These are phyloP conservation scores for Antechinus flavipes DNA, from an alignment of 2,113 vertebrate genomes.

Conservation along the genomic window DNA sequence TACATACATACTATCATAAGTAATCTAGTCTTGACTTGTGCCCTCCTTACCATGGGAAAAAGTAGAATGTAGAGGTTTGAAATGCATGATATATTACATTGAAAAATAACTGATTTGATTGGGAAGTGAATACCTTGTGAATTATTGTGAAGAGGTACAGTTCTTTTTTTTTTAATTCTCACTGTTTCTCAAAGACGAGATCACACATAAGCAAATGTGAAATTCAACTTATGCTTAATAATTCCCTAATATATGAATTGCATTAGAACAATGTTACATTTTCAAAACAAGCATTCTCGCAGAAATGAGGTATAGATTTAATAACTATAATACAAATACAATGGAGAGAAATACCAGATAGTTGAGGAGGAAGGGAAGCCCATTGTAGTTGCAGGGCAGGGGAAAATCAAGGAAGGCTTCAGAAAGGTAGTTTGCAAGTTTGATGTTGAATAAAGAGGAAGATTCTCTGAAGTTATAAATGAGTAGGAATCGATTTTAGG, in stretches of 20 bases:
- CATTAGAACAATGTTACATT: not conserved
- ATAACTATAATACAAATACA: not conserved
- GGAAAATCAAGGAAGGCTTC: not conserved
- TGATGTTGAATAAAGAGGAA: not conserved
- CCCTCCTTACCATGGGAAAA: not conserved
- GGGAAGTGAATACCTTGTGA: not conserved
- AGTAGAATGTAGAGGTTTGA: not conserved
- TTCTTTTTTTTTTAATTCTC: not conserved
- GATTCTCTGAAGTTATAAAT: not conserved
- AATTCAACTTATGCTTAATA: not conserved
- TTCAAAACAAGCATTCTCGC: not conserved
- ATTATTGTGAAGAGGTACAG: not conserved
- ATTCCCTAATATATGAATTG: not conserved
- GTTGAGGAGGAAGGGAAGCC: not conserved
- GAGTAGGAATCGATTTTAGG: not conserved
- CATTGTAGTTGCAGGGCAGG: not conserved
- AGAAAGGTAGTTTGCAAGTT: not conserved
- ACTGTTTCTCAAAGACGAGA: not conserved
- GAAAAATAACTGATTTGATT: not conserved
- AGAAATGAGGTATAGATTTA: not conserved
- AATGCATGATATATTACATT: not conserved
- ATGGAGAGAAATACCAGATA: not conserved
- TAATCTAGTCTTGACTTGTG: not conserved
- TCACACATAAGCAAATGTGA: constrained; percentile 2
- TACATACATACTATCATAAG: not conserved